phyloP scores from a whole-genome alignment of 2,888 invertebrate genomes.

The Harpalus rubripes region DNA sequence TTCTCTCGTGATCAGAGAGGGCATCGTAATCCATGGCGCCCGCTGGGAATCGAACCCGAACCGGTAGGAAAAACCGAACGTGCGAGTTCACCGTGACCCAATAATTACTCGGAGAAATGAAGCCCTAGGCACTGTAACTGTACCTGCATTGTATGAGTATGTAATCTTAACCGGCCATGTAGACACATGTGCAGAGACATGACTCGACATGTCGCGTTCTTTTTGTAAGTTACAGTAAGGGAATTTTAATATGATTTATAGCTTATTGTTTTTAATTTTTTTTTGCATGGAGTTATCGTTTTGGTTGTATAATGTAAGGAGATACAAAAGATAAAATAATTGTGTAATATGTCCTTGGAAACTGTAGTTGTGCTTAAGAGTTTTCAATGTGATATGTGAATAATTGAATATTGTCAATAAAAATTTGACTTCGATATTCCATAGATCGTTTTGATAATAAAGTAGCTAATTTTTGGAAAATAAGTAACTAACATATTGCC shows the following conservation, averaged over 20 bases:
- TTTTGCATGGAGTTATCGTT: not conserved
- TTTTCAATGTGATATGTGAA: not conserved
- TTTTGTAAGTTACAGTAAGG: not conserved
- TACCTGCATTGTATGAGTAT: conserved; percentile 44
- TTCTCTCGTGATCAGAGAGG: conserved; percentile 4
- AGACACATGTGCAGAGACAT: not conserved
- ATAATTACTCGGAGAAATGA: conserved; percentile 53
- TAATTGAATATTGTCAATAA: too few species aligned
- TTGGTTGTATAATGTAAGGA: too few species aligned
- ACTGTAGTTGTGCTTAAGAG: too few species aligned
- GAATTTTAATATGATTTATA: conserved; percentile 18
- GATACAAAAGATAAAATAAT: too few species aligned
- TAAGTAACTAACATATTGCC: too few species aligned
- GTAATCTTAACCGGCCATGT: conserved; percentile 20
- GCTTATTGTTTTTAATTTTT: not conserved
- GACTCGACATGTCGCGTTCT: not conserved
- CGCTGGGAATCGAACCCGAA: conserved; percentile 32
- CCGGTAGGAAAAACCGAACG: conserved; percentile 23
- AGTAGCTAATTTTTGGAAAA: too few species aligned
- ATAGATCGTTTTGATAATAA: too few species aligned
- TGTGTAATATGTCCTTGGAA: too few species aligned
- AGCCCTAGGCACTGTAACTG: conserved; percentile 51
- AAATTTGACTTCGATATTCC: too few species aligned
- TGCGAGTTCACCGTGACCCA: conserved; percentile 43
- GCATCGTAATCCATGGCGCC: conserved; percentile 16